A percentile compares a stretch with the other conserved stretches of the same genome.
phyloP scores from a whole-genome alignment of 1,140 invertebrate species.

The Trissolcus basalis region DNA sequence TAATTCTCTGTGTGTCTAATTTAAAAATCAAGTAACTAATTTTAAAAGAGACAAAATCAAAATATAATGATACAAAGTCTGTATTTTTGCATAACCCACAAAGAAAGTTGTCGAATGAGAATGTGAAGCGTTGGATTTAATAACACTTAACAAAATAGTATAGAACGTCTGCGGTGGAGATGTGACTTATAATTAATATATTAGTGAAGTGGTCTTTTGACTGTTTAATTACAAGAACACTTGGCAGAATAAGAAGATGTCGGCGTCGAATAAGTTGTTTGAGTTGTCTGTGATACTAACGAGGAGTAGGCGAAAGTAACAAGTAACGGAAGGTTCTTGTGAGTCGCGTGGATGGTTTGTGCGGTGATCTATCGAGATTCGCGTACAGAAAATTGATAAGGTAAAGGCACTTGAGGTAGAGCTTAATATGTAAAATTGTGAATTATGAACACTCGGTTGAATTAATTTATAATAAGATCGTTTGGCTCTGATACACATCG shows the following conservation, averaged over 20 bases:
- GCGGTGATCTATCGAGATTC: not conserved
- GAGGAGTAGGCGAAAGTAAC: slow-evolving; percentile 35
- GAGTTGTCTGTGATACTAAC: slow-evolving; percentile 28
- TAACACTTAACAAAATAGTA: slow-evolving; percentile 21
- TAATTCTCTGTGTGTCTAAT: no score
- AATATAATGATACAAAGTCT: no score
- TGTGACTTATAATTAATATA: slow-evolving; percentile 43
- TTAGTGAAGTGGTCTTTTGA: slow-evolving; percentile 49
- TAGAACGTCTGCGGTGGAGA: slow-evolving; percentile 10
- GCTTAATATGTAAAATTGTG: not conserved
- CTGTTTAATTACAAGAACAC: slow-evolving; percentile 48
- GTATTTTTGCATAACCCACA: no score
- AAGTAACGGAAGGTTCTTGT: slow-evolving; percentile 13
- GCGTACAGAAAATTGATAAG: slow-evolving; percentile 5
- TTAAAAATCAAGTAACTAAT: no score
- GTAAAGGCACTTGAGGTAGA: no score
- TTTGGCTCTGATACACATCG: no score
- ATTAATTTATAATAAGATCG: no score
- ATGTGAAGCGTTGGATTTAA: slow-evolving; percentile 2
- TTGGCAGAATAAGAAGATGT: slow-evolving; percentile 26
- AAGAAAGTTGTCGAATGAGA: not conserved
- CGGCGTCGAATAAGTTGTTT: slow-evolving; percentile 41
- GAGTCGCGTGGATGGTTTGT: not conserved
- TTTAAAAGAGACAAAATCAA: no score
- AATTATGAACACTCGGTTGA: no score